Evolutionary conservation across 2,113 vertebrate genomes (phyloP).

Genomic region (Spea bombifrons): DNA sequence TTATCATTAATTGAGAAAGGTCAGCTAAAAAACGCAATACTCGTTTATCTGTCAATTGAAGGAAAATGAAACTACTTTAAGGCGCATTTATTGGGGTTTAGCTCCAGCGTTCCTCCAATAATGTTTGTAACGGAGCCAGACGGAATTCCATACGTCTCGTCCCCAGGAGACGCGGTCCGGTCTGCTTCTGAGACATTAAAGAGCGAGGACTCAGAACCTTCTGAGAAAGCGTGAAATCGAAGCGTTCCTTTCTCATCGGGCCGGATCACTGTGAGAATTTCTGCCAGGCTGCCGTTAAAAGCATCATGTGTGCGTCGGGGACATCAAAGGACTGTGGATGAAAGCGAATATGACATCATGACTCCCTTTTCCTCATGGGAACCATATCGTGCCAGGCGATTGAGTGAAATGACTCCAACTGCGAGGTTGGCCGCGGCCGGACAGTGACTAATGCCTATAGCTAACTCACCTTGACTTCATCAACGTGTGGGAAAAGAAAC

Average conservation of each 20-base stretch:
- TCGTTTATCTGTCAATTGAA: too few species aligned
- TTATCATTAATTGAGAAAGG: too few species aligned
- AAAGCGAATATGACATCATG: constrained; percentile 10
- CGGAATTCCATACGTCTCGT: background rate
- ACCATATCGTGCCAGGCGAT: background rate
- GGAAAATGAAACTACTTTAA: too few species aligned
- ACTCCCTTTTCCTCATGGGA: background rate
- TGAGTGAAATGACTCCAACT: background rate
- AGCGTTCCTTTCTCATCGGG: background rate
- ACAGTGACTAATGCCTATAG: constrained; percentile 19
- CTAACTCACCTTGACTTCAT: constrained; percentile 7
- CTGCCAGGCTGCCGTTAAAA: background rate
- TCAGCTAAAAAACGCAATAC: too few species aligned
- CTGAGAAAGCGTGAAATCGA: background rate
- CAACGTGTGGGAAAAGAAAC: constrained; percentile 15
- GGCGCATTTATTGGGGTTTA: background rate
- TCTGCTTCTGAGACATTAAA: background rate
- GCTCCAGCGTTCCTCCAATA: background rate
- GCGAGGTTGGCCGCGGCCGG: background rate
- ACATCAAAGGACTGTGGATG: background rate
- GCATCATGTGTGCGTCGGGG: background rate
- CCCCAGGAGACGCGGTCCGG: background rate
- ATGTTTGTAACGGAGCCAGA: background rate
- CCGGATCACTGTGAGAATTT: too few species aligned
- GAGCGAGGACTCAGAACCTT: background rate